phyloP scores from a whole-genome alignment of 1,140 invertebrate species.

The Drosophila mayri region DNA sequence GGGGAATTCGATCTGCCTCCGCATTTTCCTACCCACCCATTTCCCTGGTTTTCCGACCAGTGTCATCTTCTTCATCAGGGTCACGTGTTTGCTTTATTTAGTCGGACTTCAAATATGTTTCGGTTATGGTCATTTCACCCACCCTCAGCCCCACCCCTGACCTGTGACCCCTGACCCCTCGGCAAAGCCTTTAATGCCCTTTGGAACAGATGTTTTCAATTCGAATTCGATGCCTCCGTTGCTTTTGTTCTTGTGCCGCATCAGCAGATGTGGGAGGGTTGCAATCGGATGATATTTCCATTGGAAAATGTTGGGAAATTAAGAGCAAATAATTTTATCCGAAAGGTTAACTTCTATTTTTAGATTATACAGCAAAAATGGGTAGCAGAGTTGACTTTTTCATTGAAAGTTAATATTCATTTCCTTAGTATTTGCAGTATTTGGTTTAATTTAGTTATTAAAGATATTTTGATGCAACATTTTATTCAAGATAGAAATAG shows the following conservation, averaged over 20 bases:
- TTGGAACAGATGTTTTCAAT: slow-evolving; percentile 72
- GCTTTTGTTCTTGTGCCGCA: slow-evolving; percentile 31
- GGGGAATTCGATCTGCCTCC: slow-evolving; percentile 36
- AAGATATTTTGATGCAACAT: too few relatives aligned
- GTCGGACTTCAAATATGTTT: slow-evolving; percentile 39
- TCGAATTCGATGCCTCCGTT: slow-evolving; percentile 33
- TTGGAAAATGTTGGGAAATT: slow-evolving; percentile 11
- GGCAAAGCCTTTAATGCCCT: slow-evolving; percentile 62
- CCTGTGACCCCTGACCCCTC: slow-evolving; percentile 36
- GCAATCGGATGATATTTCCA: slow-evolving; percentile 9
- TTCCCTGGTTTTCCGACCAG: slow-evolving; percentile 32
- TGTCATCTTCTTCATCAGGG: slow-evolving; percentile 68
- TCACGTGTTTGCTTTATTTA: slow-evolving; percentile 51
- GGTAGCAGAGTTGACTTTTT: too few relatives aligned
- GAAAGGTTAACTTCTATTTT: not conserved
- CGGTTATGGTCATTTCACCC: slow-evolving; percentile 33
- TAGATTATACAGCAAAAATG: not conserved
- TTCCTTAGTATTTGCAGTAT: too few relatives aligned
- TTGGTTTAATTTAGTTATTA: too few relatives aligned
- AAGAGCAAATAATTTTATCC: slow-evolving; percentile 19
- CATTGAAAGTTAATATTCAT: too few relatives aligned
- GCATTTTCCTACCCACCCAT: not conserved
- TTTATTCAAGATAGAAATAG: not conserved
- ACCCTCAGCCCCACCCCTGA: slow-evolving; percentile 23
- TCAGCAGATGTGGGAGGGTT: slow-evolving; percentile 40